Evolutionary conservation across 2,113 vertebrate genomes (phyloP), one percentile per base, ranked within the genome.

Genomic region (Nematolebias whitei): DNA sequence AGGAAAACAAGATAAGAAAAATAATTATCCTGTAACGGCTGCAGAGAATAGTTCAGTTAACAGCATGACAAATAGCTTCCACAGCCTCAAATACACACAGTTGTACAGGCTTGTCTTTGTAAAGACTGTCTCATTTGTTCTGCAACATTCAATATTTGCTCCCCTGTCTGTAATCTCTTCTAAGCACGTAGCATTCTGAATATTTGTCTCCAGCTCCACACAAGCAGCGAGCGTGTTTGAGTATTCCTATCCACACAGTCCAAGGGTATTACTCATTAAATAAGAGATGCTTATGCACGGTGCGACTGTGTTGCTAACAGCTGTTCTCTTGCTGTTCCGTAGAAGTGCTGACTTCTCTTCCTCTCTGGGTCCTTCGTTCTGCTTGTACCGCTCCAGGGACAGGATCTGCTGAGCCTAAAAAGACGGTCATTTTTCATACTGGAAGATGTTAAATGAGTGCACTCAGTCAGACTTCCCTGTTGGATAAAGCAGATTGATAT

Each of bases 401-500:
- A 39, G 45, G 74, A 85, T 79, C 48, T 78, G 79, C 85, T 87
- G 85, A 84, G 76, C 74, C 68, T 76, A 75, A 86, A 80, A 68
- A 79, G 78, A 80, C 63, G 59, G 75, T 53, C 83, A 85, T 83
- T 85, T 87, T 64, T 39, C 66, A 85, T 67, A 68, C 58, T 57
- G 71, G 54, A 63, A 84, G 69, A 84, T 78, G 77, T 83, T 60
- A 82, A 78, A 84, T 83, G 80, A 91, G 74, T 71, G 63, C 58
- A 63, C 69, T 83, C 71, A 74, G 57, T 82, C 70, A 82, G 50
- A 79, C 13, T 69, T 66, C 71, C 74, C 64, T 35, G 48, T 59
- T 70, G 71, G 74, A 80, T 80, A 73, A 35, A 71, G 71, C 55
- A 67, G 67, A 76, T 68, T 69, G 50, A 75, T 70, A 65, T 68